Conservation (phyloP, 2,113 vertebrate species). For the Kryptolebias marmoratus region DNA sequence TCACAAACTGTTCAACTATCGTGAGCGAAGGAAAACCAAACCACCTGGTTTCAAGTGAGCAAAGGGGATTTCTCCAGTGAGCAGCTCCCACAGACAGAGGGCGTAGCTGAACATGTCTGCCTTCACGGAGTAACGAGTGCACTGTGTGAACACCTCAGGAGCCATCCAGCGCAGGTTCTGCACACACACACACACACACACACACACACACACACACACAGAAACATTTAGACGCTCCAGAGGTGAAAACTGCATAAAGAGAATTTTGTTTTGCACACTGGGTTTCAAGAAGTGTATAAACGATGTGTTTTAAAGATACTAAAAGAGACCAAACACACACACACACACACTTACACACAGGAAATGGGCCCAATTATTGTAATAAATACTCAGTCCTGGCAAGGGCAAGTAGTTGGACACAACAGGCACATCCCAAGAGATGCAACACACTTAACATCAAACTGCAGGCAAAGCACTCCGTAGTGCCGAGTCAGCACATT, state of each 20-base stretch:
- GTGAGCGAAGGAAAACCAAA: not conserved
- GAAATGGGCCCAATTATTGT: slow-evolving; percentile 46
- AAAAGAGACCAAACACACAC: not conserved
- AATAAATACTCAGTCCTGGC: slow-evolving; percentile 47
- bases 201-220: not conserved
- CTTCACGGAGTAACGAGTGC: slow-evolving; percentile 93
- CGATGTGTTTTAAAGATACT: not conserved
- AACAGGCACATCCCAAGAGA: slow-evolving; percentile 64
- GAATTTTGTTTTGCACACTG: not conserved
- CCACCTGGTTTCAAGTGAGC: slow-evolving; percentile 95
- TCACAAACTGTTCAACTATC: not conserved
- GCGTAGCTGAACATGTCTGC: slow-evolving; percentile 95
- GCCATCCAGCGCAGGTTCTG: slow-evolving; percentile 98
- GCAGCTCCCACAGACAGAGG: slow-evolving; percentile 93
- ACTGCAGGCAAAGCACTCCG: slow-evolving; percentile 62
- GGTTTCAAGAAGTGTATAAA: not conserved
- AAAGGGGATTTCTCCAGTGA: slow-evolving; percentile 93
- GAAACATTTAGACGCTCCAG: not conserved
- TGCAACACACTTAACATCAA: slow-evolving; percentile 62
- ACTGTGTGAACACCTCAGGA: slow-evolving; percentile 94
- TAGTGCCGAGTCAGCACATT: slow-evolving; percentile 54
- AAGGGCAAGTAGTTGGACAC: slow-evolving; percentile 57
- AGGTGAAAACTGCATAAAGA: not conserved
- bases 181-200: slow-evolving; percentile 29
- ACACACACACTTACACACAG: slow-evolving; percentile 10